A percentile compares a stretch with the other conserved stretches of the same genome.
Evolutionary conservation across 2,888 invertebrate genomes (phyloP).

Genomic region (Melipona beecheii): DNA sequence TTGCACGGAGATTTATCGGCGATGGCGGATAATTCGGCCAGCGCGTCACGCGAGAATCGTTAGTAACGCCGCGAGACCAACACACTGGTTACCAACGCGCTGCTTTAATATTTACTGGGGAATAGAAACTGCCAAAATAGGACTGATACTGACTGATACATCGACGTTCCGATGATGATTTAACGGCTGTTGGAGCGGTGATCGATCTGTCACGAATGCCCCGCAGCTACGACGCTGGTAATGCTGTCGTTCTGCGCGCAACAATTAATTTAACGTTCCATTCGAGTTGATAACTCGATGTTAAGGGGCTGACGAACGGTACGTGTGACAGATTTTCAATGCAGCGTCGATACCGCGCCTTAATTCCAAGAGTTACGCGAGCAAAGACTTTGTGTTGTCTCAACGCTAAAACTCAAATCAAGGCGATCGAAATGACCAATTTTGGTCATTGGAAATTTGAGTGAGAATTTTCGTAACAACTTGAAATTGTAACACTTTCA

Average conservation of each 20-base stretch:
- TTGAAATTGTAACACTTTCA: no score
- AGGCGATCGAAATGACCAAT: no score
- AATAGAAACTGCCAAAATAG: constrained; percentile 12
- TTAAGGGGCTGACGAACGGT: neutral
- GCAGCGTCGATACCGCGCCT: neutral
- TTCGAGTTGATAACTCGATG: neutral
- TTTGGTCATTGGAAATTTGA: no score
- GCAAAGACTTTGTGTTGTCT: no score
- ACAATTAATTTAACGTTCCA: constrained; percentile 22
- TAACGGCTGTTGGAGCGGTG: constrained; percentile 14
- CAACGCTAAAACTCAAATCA: no score
- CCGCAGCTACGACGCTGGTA: constrained; percentile 9
- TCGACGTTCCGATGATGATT: constrained; percentile 36
- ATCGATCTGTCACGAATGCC: constrained; percentile 28
- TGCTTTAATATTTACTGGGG: constrained; percentile 17
- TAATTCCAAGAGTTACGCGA: neutral
- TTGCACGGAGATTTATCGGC: neutral
- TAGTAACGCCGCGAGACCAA: no score
- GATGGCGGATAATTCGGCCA: neutral
- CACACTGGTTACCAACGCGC: neutral
- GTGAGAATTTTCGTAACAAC: no score
- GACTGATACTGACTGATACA: constrained; percentile 27
- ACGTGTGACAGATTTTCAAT: neutral
- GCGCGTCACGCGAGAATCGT: neutral
- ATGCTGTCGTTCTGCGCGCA: neutral